phyloP scores from a whole-genome alignment of 2,113 vertebrate genomes.

The Pagrus major region DNA sequence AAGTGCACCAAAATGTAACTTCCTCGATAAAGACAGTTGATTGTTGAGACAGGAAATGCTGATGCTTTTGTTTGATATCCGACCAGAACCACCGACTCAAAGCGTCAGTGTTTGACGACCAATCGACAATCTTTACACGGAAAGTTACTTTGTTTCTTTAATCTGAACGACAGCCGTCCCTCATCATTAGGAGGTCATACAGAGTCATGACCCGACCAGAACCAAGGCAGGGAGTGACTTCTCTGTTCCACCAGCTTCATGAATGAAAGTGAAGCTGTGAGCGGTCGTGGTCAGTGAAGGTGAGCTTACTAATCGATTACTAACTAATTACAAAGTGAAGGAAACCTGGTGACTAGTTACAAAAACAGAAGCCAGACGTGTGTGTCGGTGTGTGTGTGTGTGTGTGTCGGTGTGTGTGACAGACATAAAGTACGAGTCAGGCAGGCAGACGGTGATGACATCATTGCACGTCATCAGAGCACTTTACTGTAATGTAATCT shows the following conservation, averaged over 20 bases:
- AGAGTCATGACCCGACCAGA: no score
- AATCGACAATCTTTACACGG: no score
- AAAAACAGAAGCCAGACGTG: slow-evolving; percentile 13
- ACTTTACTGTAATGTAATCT: slow-evolving; percentile 34
- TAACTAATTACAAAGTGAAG: not conserved
- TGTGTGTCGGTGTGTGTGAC: slow-evolving; percentile 9
- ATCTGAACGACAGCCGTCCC: no score
- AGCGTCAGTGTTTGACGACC: no score
- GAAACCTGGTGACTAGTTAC: not conserved
- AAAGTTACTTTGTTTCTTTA: no score
- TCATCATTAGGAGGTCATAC: no score
- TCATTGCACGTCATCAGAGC: slow-evolving; percentile 19
- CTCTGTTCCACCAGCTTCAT: slow-evolving; percentile 11
- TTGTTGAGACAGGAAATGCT: no score
- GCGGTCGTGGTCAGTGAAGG: not conserved
- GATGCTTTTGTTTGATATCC: no score
- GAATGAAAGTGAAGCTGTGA: slow-evolving; percentile 38
- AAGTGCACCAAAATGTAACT: no score
- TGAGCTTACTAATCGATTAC: not conserved
- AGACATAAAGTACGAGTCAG: slow-evolving; percentile 15
- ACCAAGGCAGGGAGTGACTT: not conserved
- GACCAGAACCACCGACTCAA: no score
- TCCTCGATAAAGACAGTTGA: no score
- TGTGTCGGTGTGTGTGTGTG: slow-evolving; percentile 17
- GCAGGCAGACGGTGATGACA: slow-evolving; percentile 61